Conservation (phyloP, 2,113 vertebrate genomes). For the Scophthalmus maximus region DNA sequence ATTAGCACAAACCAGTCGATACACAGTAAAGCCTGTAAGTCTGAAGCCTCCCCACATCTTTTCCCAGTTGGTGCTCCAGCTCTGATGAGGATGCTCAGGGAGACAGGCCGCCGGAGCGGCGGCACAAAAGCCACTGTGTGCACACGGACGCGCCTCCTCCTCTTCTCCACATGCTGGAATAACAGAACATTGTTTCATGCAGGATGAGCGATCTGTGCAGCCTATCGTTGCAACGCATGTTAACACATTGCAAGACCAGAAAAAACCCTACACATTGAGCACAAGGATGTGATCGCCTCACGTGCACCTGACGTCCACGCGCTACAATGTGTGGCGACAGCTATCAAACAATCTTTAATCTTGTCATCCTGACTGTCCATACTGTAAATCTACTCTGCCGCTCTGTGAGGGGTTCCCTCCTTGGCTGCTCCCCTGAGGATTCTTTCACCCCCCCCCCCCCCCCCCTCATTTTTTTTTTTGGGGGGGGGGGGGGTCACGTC, state of each 20-base stretch:
- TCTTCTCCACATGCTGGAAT: not conserved
- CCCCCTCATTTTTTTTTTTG: no score
- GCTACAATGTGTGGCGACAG: not conserved
- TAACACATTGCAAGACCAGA: not conserved
- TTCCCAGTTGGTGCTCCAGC: not conserved
- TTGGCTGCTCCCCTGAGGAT: no score
- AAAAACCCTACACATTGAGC: not conserved
- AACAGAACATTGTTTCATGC: not conserved
- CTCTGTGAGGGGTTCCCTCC: no score
- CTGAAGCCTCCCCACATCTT: not conserved
- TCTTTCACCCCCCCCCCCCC: no score
- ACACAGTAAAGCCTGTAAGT: not conserved
- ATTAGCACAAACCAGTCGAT: not conserved
- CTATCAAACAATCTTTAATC: not conserved
- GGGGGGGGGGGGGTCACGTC: no score
- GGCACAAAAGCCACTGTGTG: not conserved
- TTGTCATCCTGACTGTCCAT: not conserved
- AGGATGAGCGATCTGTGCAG: slow-evolving; percentile 7
- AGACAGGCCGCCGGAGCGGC: no score
- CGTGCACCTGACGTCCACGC: not conserved
- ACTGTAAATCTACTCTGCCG: not conserved
- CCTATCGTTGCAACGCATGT: not conserved
- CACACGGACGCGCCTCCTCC: slow-evolving; percentile 8
- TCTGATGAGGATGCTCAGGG: slow-evolving; percentile 7
- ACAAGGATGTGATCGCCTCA: not conserved